Percentiles rank a stretch among this genome's conserved stretches.
phyloP scores from a whole-genome alignment of 2,797 vertebrate species.

The Anableps anableps region DNA sequence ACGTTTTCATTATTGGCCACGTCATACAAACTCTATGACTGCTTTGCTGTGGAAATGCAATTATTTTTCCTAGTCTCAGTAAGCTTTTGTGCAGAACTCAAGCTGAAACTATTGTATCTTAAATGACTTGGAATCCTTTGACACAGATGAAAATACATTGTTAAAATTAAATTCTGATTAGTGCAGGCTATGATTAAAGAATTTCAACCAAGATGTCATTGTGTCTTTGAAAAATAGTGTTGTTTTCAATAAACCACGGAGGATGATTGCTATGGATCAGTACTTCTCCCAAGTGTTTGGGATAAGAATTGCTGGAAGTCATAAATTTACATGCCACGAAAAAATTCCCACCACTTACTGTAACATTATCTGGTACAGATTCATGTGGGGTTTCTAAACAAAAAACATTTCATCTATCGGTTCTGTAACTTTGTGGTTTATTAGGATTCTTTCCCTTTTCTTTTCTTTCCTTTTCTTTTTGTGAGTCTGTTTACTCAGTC shows the following conservation, averaged over 20 bases:
- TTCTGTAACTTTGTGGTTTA: slow-evolving; percentile 1
- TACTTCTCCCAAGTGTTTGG: slow-evolving; percentile 45
- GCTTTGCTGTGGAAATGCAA: slow-evolving; percentile 66
- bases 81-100: slow-evolving; percentile 48
- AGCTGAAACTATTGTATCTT: slow-evolving; percentile 33
- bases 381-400: slow-evolving; percentile 16
- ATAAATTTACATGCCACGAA: slow-evolving; percentile 49
- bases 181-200: slow-evolving; percentile 64
- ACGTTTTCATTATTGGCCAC: slow-evolving; percentile 64
- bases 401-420: neutral
- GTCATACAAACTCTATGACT: slow-evolving; percentile 74
- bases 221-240: slow-evolving; percentile 55
- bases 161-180: slow-evolving; percentile 70
- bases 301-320: slow-evolving; percentile 44
- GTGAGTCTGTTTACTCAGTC: neutral
- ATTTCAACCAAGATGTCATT: slow-evolving; percentile 44
- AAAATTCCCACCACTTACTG: slow-evolving; percentile 45
- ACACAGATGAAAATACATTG: slow-evolving; percentile 55
- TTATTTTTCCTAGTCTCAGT: slow-evolving; percentile 62
- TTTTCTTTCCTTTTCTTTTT: neutral
- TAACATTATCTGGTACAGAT: slow-evolving; percentile 50
- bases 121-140: slow-evolving; percentile 34
- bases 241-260: slow-evolving; percentile 51
- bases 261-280: slow-evolving; percentile 40
- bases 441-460: neutral